These are phyloP conservation scores for Myathropa florea DNA, from an alignment of 2,888 invertebrate genomes.

Conservation along the genomic window DNA sequence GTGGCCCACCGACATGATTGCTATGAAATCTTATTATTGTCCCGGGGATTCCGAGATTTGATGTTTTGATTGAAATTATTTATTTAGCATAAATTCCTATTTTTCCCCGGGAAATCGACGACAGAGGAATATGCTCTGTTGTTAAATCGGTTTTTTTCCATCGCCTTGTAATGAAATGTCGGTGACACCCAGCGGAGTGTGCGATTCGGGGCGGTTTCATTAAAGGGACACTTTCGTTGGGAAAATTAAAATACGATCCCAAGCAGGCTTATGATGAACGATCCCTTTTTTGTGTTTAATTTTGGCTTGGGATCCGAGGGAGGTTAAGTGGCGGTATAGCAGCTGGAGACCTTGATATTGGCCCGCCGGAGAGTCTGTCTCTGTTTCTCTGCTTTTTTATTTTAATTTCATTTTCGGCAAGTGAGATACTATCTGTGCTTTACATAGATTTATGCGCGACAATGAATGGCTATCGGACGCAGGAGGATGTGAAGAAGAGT, in stretches of 20 bases:
- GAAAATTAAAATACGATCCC: background rate
- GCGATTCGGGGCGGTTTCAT: background rate
- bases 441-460: background rate
- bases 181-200: background rate
- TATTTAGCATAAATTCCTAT: constrained; percentile 54
- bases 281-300: constrained; percentile 14
- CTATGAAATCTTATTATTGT: constrained; percentile 62
- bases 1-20: constrained; percentile 34
- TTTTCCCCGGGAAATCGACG: background rate
- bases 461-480: background rate
- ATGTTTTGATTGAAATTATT: constrained; percentile 65
- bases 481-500: background rate
- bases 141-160: background rate
- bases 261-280: constrained; percentile 25
- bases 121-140: background rate
- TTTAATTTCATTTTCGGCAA: background rate
- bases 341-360: constrained; percentile 1
- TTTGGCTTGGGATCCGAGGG: background rate
- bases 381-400: background rate
- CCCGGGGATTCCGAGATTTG: constrained; percentile 39
- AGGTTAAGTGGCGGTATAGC: constrained; percentile 1
- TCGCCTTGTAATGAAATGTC: background rate
- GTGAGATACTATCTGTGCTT: background rate
- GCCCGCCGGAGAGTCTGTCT: background rate
- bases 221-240: background rate